Evolutionary conservation across 2,113 vertebrate species (phyloP).

Genomic region (Peromyscus californicus): DNA sequence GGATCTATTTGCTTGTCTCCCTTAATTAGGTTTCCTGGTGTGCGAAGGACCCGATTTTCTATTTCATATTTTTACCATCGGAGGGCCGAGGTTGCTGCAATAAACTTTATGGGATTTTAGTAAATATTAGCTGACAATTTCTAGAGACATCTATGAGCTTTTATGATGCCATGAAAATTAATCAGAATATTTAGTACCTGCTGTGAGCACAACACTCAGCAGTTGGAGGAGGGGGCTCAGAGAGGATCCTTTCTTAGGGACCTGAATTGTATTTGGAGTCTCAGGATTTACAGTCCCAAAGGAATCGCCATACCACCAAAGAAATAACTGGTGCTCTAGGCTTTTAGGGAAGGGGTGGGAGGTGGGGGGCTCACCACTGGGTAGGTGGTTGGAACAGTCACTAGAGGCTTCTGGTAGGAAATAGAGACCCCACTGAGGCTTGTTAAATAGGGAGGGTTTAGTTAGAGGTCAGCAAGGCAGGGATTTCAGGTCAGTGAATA

Average conservation of each 20-base stretch:
- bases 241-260: constrained; percentile 58
- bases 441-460: constrained; percentile 59
- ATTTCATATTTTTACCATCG: constrained; percentile 54
- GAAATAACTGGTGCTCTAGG: background rate
- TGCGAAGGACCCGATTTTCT: constrained; percentile 51
- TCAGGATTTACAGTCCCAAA: constrained; percentile 47
- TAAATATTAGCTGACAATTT: constrained; percentile 77
- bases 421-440: background rate
- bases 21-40: constrained; percentile 73
- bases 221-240: background rate
- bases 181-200: constrained; percentile 59
- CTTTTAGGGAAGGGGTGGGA: background rate
- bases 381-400: background rate
- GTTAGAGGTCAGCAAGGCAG: constrained; percentile 72
- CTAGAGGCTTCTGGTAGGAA: constrained; percentile 42
- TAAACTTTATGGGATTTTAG: constrained; percentile 71
- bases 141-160: constrained; percentile 52
- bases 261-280: constrained; percentile 8
- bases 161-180: constrained; percentile 60
- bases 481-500: constrained; percentile 74
- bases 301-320: background rate
- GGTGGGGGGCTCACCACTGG: rapidly evolving
- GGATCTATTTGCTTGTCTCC: constrained; percentile 69
- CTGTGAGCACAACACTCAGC: constrained; percentile 21
- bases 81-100: constrained; percentile 57